Conservation (phyloP, 2,113 vertebrate species). For the Egretta garzetta region DNA sequence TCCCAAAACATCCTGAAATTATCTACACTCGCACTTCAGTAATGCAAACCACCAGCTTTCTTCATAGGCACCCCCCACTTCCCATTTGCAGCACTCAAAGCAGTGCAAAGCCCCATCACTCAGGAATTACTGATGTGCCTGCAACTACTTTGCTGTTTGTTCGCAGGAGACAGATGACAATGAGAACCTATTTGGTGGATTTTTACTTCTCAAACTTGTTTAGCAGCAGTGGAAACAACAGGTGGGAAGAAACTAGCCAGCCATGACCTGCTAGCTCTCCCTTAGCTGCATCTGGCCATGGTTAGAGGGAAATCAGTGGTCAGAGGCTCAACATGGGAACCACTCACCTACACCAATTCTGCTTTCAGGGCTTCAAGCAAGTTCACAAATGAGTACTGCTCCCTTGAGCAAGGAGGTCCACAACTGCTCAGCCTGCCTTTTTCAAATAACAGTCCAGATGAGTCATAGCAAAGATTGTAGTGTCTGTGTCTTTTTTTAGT, state of each 20-base stretch:
- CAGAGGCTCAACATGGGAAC: background rate
- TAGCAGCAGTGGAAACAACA: background rate
- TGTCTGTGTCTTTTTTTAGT: constrained; percentile 32
- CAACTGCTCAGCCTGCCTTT: background rate
- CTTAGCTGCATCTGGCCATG: background rate
- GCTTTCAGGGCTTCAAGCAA: constrained; percentile 17
- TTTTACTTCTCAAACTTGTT: background rate
- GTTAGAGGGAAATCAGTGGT: background rate
- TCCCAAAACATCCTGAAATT: background rate
- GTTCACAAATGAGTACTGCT: background rate
- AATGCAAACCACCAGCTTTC: background rate
- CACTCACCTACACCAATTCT: background rate
- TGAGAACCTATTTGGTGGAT: background rate
- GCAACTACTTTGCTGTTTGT: background rate
- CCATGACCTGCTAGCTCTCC: background rate
- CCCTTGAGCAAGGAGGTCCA: constrained; percentile 20
- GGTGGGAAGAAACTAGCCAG: constrained; percentile 13
- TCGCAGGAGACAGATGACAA: background rate
- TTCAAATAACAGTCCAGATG: constrained; percentile 18
- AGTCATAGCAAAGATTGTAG: constrained; percentile 50
- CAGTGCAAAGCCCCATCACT: background rate
- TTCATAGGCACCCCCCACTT: background rate
- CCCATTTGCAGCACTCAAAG: background rate
- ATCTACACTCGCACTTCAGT: background rate
- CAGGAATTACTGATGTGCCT: background rate